A percentile compares a stretch with the other conserved stretches of the same genome.
Conservation (phyloP, 2,797 vertebrate genomes). For the Pagetopsis macropterus region DNA sequence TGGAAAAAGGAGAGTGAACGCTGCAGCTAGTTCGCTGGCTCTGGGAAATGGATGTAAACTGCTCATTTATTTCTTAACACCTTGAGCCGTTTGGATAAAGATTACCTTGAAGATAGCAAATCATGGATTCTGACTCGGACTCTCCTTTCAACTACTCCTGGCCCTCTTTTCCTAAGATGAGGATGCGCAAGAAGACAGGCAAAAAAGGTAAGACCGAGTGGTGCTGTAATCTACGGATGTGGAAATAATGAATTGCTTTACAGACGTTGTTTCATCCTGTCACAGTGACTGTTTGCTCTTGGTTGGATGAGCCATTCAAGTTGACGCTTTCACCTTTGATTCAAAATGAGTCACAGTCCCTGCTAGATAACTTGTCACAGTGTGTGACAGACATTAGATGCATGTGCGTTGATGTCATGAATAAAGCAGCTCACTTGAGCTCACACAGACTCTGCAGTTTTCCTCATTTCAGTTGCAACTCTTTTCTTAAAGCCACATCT, state of each 20-base stretch:
- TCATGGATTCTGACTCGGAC: conserved; percentile 90
- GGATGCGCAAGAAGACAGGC: conserved; percentile 89
- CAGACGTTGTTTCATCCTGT: not conserved
- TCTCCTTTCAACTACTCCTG: conserved; percentile 99
- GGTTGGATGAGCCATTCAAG: not conserved
- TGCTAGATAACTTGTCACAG: conserved; percentile 8
- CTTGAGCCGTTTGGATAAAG: conserved; percentile 51
- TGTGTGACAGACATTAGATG: conserved; percentile 9
- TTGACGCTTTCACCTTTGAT: conserved; percentile 2
- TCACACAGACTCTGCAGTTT: not conserved
- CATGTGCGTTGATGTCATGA: not conserved
- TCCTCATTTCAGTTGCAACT: not conserved
- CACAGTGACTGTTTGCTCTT: not conserved
- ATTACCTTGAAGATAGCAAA: conserved; percentile 50
- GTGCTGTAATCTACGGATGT: not conserved
- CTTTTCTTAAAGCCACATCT: conserved; percentile 13
- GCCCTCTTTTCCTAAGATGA: conserved; percentile 97
- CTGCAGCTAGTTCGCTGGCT: conserved; percentile 34
- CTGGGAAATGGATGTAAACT: conserved; percentile 62
- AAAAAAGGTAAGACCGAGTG: conserved; percentile 88
- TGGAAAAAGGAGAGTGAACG: conserved; percentile 55
- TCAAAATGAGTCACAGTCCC: not conserved
- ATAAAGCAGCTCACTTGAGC: conserved; percentile 3
- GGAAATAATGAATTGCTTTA: not conserved
- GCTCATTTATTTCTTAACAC: conserved; percentile 42